Base-by-base conservation (phyloP, 2,888 invertebrate species). In the Pecten maximus region DNA sequence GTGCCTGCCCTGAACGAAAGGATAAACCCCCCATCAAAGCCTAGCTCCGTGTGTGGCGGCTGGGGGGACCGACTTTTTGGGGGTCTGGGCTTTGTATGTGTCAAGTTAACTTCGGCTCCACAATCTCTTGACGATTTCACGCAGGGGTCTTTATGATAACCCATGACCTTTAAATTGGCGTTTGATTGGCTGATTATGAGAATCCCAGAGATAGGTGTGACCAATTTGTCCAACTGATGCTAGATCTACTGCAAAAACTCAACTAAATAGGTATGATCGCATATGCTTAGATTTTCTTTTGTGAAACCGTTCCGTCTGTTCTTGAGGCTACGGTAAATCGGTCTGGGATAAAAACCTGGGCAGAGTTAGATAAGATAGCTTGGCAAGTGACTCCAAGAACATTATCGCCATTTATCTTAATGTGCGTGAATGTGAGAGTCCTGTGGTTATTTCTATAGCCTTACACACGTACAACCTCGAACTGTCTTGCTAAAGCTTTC, bases 131-230 rank as follows among this genome's bases (percentile, higher is more conserved):
- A 90, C 90, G 90, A 90, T 88, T 87, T 88, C 90, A 88, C 87
- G 88, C 90, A 40, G 90, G 60, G 90, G 88, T 88, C 48, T 88
- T 44, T 35, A 74, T 50, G 90, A 90, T 90, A 90, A 90, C 89
- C 90, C 48, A n/a, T 89, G 60, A 88, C 89, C 89, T 39, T 40
- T 40, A 89, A 40, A 88, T 60, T 35, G 88, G 88, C 87, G 40
- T 88, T 50, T 90, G 90, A 90, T 90, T 90, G 90, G 90, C n/a
- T 90, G 89, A 89, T 74, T 88, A 90, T 39, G 90, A 86, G 87
- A 88, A 88, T 44, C 88, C 74, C 88, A 23, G 88, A 88, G 88
- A 88, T 88, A 90, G 90, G 88, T 90, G 90, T 90, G 90, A 90
- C 90, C 88, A 90, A 90, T 90, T 90, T 90, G 90, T 90, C 90